Percentiles rank a stretch among this genome's conserved stretches.
Evolutionary conservation across 64 coral and sea anemone genomes (phyloP).

Genomic region (Montipora capricornis): DNA sequence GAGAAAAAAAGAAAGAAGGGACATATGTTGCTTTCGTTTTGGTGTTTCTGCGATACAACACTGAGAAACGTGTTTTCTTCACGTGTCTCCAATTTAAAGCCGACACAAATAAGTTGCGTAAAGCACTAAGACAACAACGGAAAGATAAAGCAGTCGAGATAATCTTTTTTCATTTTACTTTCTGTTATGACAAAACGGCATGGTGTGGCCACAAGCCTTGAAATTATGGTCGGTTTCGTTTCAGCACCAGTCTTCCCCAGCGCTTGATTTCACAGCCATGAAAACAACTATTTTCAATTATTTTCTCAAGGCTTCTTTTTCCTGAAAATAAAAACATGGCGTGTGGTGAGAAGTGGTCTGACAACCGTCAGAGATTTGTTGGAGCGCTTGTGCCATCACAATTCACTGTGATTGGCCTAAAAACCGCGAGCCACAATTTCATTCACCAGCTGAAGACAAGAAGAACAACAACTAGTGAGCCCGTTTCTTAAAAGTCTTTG

Average conservation of each 20-base stretch:
- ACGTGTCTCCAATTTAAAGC: no score
- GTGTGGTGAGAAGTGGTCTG: neutral
- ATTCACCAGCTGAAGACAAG: neutral
- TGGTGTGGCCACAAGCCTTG: neutral
- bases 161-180: no score
- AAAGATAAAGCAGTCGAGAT: no score
- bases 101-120: no score
- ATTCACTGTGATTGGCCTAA: neutral
- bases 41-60: no score
- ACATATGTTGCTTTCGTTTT: neutral
- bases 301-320: slow-evolving; percentile 50
- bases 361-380: no score
- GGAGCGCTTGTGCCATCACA: no score
- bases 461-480: neutral
- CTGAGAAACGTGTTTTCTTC: no score
- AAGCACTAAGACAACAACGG: no score
- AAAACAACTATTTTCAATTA: neutral
- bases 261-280: neutral
- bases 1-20: neutral
- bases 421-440: neutral
- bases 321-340: slow-evolving; percentile 13
- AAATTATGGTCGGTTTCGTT: neutral
- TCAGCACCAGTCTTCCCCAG: neutral
- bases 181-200: no score
- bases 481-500: no score